Percentiles rank a stretch among this genome's conserved stretches.
phyloP scores from a whole-genome alignment of 1,140 invertebrate species.

The Neodiprion lecontei region DNA sequence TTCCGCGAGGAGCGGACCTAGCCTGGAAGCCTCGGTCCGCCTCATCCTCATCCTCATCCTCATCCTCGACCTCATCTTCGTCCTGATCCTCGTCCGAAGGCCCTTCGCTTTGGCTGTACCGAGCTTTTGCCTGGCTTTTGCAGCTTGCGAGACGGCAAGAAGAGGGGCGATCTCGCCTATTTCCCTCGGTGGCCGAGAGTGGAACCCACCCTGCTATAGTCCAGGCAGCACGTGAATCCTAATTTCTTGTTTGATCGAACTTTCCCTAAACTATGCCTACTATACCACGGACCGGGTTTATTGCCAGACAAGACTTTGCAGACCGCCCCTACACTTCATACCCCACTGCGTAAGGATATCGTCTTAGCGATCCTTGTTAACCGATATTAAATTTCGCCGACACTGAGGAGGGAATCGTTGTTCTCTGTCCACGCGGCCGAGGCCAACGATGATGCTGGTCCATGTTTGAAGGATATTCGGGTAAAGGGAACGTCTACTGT shows the following conservation, averaged over 20 bases:
- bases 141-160: neutral
- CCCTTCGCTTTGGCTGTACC: neutral
- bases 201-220: neutral
- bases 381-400: neutral
- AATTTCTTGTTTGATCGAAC: conserved; percentile 16
- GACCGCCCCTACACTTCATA: neutral
- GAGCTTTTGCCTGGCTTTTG: neutral
- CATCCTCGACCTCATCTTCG: neutral
- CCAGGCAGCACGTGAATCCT: neutral
- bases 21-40: too few relatives aligned
- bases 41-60: too few relatives aligned
- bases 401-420: neutral
- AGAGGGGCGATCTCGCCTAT: neutral
- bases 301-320: neutral
- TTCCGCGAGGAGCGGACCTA: neutral
- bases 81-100: neutral
- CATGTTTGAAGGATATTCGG: too few relatives aligned
- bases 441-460: too few relatives aligned
- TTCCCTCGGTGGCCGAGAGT: neutral
- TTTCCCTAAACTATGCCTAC: conserved; percentile 8
- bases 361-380: neutral
- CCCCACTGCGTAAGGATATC: neutral
- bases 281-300: too few relatives aligned
- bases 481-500: too few relatives aligned
- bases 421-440: too few relatives aligned